These are phyloP conservation scores for Neodiprion virginianus DNA, from an alignment of 1,140 invertebrate genomes.

Conservation along the genomic window DNA sequence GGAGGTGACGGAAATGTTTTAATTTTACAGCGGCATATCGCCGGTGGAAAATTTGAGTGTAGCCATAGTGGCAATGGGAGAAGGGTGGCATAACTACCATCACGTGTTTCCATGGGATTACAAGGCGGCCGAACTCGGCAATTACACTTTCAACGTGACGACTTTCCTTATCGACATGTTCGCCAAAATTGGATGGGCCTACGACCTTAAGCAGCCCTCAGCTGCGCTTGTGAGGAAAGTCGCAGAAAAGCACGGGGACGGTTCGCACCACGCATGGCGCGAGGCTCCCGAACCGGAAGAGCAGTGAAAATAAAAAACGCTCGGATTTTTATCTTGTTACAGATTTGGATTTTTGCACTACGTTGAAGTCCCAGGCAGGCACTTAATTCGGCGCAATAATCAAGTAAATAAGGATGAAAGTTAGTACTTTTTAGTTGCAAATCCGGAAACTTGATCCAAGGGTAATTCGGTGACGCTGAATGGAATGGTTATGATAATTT, in stretches of 20 bases:
- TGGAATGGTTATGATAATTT: no score
- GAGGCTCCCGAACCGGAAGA: slow-evolving; percentile 2
- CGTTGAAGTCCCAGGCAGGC: no score
- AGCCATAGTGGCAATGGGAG: slow-evolving; percentile 46
- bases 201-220: slow-evolving; percentile 74
- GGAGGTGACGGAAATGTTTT: slow-evolving; percentile 10
- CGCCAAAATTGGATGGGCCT: slow-evolving; percentile 78
- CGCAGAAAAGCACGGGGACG: slow-evolving; percentile 60
- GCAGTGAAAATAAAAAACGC: not conserved
- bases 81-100: slow-evolving; percentile 88
- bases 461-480: no score
- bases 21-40: slow-evolving; percentile 66
- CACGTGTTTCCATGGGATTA: slow-evolving; percentile 87
- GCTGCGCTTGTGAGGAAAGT: slow-evolving; percentile 63
- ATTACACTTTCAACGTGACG: slow-evolving; percentile 64
- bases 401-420: no score
- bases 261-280: slow-evolving; percentile 26
- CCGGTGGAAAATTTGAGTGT: slow-evolving; percentile 63
- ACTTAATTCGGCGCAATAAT: no score
- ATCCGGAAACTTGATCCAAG: no score
- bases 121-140: slow-evolving; percentile 71
- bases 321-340: no score
- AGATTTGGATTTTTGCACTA: no score
- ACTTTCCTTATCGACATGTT: slow-evolving; percentile 73
- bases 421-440: no score